phyloP scores from a whole-genome alignment of 2,888 invertebrate genomes.

The Leucophora obtusa region DNA sequence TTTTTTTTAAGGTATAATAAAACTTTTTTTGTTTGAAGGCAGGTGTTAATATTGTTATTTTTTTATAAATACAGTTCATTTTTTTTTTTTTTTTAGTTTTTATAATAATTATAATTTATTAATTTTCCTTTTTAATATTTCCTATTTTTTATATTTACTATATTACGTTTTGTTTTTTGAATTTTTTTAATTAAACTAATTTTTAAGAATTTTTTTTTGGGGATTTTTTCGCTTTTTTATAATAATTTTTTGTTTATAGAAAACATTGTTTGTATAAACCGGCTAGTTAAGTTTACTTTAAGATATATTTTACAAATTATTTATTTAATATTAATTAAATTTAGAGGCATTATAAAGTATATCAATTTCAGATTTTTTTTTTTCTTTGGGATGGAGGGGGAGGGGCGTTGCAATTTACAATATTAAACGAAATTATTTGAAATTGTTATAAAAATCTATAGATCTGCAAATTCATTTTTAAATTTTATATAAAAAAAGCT shows the following conservation, averaged over 20 bases:
- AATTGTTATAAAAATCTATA: slow-evolving; percentile 58
- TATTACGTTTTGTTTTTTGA: slow-evolving; percentile 53
- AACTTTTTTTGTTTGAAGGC: slow-evolving; percentile 73
- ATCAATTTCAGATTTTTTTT: slow-evolving; percentile 43
- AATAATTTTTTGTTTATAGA: slow-evolving; percentile 62
- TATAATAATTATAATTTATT: slow-evolving; percentile 53
- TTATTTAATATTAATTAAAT: slow-evolving; percentile 61
- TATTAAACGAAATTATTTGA: slow-evolving; percentile 59
- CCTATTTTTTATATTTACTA: slow-evolving; percentile 66
- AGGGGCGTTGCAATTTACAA: slow-evolving; percentile 43
- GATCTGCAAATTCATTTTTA: slow-evolving; percentile 18
- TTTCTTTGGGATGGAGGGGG: background rate
- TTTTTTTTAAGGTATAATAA: slow-evolving; percentile 70
- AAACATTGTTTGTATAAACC: slow-evolving; percentile 67
- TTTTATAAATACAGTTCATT: slow-evolving; percentile 73
- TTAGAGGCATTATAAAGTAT: slow-evolving; percentile 65
- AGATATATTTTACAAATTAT: slow-evolving; percentile 61
- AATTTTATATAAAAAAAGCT: slow-evolving; percentile 29
- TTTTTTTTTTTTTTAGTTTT: slow-evolving; percentile 47
- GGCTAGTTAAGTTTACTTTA: slow-evolving; percentile 69
- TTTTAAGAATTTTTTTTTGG: slow-evolving; percentile 69
- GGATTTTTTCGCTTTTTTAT: slow-evolving; percentile 64
- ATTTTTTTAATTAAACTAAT: slow-evolving; percentile 68
- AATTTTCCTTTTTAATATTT: slow-evolving; percentile 54
- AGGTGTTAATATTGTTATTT: slow-evolving; percentile 75